Evolutionary conservation across 2,888 invertebrate genomes (phyloP).

Genomic region (Aethes cnicana): DNA sequence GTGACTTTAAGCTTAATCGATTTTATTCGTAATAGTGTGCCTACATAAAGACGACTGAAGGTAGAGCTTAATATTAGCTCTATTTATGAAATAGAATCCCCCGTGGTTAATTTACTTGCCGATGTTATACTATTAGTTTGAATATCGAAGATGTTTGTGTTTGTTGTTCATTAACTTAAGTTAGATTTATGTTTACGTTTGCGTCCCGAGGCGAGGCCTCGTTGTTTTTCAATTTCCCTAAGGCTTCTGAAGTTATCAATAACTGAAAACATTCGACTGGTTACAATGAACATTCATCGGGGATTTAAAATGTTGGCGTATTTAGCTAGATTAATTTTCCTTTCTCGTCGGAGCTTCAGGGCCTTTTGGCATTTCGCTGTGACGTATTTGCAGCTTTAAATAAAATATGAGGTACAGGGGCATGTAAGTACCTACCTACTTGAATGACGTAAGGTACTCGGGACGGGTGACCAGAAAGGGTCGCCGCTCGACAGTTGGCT

Average conservation of each 20-base stretch:
- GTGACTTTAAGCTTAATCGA: too few relatives aligned
- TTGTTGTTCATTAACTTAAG: constrained; percentile 29
- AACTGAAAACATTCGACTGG: constrained; percentile 16
- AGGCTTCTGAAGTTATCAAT: constrained; percentile 25
- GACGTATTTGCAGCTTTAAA: too few relatives aligned
- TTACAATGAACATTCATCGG: constrained; percentile 5
- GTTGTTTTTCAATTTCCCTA: constrained; percentile 31
- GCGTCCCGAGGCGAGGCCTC: constrained; percentile 17
- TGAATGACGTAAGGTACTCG: too few relatives aligned
- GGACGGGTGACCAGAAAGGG: too few relatives aligned
- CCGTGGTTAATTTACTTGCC: constrained; percentile 12
- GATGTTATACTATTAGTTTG: constrained; percentile 11
- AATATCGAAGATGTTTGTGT: constrained; percentile 27
- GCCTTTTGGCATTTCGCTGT: too few relatives aligned
- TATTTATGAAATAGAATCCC: constrained; percentile 1
- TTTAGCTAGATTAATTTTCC: not conserved
- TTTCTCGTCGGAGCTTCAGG: too few relatives aligned
- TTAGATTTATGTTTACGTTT: constrained; percentile 22
- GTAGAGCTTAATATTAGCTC: constrained; percentile 1
- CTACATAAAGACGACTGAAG: too few relatives aligned
- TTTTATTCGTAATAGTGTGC: too few relatives aligned
- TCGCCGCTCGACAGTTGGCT: too few relatives aligned
- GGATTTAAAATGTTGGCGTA: not conserved
- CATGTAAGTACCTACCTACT: too few relatives aligned
- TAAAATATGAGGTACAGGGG: too few relatives aligned